phyloP scores from a whole-genome alignment of 2,888 invertebrate species.

The Charanyca ferruginea region DNA sequence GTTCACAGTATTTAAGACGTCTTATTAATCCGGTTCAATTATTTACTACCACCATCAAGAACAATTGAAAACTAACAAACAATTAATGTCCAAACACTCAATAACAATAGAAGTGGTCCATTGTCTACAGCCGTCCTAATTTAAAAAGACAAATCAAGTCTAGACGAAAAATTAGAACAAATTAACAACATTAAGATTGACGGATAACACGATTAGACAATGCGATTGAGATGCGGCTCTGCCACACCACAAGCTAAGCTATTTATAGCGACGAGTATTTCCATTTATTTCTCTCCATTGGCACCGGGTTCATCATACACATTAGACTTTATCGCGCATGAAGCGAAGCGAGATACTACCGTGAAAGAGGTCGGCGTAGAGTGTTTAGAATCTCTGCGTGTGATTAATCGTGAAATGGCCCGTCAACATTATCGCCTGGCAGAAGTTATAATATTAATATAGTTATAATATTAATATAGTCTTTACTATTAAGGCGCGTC shows the following conservation, averaged over 20 bases:
- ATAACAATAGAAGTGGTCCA: conserved; percentile 54
- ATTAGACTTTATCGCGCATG: conserved; percentile 49
- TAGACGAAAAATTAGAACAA: conserved; percentile 64
- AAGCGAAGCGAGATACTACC: conserved; percentile 25
- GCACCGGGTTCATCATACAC: conserved; percentile 43
- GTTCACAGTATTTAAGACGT: conserved; percentile 22
- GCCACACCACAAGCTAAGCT: conserved; percentile 45
- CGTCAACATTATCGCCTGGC: conserved; percentile 23
- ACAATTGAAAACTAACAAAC: conserved; percentile 50
- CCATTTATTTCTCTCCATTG: conserved; percentile 37
- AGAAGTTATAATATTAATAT: conserved; percentile 5
- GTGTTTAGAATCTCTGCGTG: conserved; percentile 18
- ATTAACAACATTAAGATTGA: conserved; percentile 65
- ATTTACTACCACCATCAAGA: conserved; percentile 34
- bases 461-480: neutral
- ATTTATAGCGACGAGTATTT: conserved; percentile 48
- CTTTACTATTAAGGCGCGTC: too few species aligned
- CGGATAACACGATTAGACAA: conserved; percentile 57
- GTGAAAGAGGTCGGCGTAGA: conserved; percentile 26
- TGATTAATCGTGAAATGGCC: conserved; percentile 21
- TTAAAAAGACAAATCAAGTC: conserved; percentile 65
- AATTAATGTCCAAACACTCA: conserved; percentile 40
- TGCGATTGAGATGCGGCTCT: conserved; percentile 39
- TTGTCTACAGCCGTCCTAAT: conserved; percentile 56
- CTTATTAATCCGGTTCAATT: conserved; percentile 12